A percentile compares a stretch with the other conserved stretches of the same genome.
Evolutionary conservation across 30 jellyfish, hydroid and myxozoan species (phyloP).

Genomic region (Aurelia sp.): DNA sequence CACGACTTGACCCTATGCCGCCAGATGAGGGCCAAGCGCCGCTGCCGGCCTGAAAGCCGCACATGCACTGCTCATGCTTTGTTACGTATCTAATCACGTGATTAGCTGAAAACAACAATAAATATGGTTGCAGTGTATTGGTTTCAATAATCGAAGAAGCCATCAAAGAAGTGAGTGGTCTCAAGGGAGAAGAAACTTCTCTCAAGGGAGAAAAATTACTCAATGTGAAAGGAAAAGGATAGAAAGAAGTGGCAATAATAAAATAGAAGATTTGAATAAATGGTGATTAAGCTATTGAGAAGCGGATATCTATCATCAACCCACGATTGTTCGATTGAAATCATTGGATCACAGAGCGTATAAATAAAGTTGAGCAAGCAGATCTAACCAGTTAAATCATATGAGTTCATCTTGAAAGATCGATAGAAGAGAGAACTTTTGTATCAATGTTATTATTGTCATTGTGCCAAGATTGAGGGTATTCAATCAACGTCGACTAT

Average conservation of each 20-base stretch:
- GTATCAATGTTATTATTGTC: slow-evolving; percentile 12
- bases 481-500: slow-evolving; percentile 17
- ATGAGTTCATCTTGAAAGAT: slow-evolving; percentile 51
- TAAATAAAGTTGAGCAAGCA: slow-evolving; percentile 66
- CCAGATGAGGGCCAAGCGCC: no score
- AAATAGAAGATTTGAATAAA: slow-evolving; percentile 4
- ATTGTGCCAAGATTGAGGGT: slow-evolving; percentile 56
- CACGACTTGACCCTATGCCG: no score
- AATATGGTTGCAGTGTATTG: slow-evolving; percentile 23
- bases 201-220: slow-evolving; percentile 43
- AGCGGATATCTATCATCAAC: slow-evolving; percentile 45
- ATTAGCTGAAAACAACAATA: slow-evolving; percentile 30
- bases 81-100: slow-evolving; percentile 61
- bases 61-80: slow-evolving; percentile 28
- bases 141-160: slow-evolving; percentile 28
- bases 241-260: slow-evolving; percentile 35
- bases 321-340: slow-evolving; percentile 48
- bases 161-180: slow-evolving; percentile 25
- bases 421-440: not conserved
- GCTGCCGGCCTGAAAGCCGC: not conserved
- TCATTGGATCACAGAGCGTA: slow-evolving; percentile 65
- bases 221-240: slow-evolving; percentile 19
- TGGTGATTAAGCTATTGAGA: slow-evolving; percentile 36
- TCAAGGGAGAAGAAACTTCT: slow-evolving; percentile 33
- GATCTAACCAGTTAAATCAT: slow-evolving; percentile 34